Evolutionary conservation across 2,888 invertebrate genomes (phyloP).

Genomic region (Pristionchus fissidentatus): DNA sequence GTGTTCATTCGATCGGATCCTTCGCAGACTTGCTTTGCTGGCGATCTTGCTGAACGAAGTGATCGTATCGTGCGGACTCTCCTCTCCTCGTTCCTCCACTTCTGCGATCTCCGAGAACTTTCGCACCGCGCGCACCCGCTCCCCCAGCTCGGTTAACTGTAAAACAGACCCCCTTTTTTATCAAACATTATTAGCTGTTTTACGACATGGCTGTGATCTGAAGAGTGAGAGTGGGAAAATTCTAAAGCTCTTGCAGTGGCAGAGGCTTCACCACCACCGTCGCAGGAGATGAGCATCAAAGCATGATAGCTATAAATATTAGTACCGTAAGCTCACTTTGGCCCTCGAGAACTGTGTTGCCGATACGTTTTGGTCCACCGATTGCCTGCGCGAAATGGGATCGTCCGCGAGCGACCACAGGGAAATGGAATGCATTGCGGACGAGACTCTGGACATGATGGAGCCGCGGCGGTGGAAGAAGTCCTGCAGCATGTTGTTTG

Average conservation of each 20-base stretch:
- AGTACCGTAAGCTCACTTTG: no score
- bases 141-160: constrained; percentile 13
- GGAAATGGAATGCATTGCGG: background rate
- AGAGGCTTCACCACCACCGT: no score
- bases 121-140: background rate
- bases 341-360: background rate
- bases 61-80: background rate
- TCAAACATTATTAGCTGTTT: background rate
- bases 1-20: background rate
- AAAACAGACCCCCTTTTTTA: background rate
- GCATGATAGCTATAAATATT: no score
- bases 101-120: constrained; percentile 28
- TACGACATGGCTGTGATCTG: no score
- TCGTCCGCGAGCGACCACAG: background rate
- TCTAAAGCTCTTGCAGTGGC: no score
- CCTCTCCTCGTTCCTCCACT: constrained; percentile 31
- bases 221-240: no score
- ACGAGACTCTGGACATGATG: background rate
- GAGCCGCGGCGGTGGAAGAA: background rate
- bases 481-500: background rate
- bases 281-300: no score
- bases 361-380: background rate
- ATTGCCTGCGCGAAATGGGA: background rate
- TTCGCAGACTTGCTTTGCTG: background rate
- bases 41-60: background rate